Evolutionary conservation across 2,113 vertebrate species (phyloP).

Genomic region (Arothron firmamentum): DNA sequence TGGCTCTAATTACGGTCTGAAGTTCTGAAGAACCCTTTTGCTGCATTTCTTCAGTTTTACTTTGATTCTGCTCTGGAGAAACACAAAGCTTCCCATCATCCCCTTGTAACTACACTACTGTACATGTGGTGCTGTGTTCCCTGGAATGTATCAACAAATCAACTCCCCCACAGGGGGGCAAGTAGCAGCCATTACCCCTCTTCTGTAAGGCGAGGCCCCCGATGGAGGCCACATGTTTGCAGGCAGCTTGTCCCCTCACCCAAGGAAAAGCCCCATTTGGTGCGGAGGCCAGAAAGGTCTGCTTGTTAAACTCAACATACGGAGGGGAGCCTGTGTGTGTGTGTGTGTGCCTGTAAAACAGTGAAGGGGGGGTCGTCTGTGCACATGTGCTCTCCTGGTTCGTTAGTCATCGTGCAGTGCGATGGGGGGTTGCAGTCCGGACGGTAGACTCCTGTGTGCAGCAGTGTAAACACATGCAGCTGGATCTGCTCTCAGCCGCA

Average conservation of each 20-base stretch:
- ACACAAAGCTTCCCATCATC: neutral
- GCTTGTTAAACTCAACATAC: conserved; percentile 43
- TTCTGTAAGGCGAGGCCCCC: conserved; percentile 33
- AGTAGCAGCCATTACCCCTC: conserved; percentile 2
- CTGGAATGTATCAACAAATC: conserved; percentile 51
- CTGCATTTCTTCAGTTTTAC: neutral
- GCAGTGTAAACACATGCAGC: conserved; percentile 48
- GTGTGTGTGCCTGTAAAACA: conserved; percentile 26
- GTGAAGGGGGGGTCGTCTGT: conserved; percentile 10
- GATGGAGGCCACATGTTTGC: conserved; percentile 41
- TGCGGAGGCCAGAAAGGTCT: conserved; percentile 13
- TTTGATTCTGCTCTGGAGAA: conserved; percentile 1
- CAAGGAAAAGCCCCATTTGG: conserved; percentile 27
- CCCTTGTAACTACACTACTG: too few species aligned
- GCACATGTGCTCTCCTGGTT: conserved; percentile 29
- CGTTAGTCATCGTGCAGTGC: conserved; percentile 18
- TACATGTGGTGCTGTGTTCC: neutral
- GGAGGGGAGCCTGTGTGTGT: conserved; percentile 5
- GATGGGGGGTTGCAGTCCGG: conserved; percentile 2
- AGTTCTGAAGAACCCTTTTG: neutral
- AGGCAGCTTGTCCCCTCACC: conserved; percentile 22
- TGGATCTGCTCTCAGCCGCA: conserved; percentile 19
- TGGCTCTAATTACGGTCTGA: neutral
- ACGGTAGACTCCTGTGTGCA: neutral
- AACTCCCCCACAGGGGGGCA: conserved; percentile 14